Conservation (phyloP, 2,797 vertebrate genomes). For the Okamejei kenojei region DNA sequence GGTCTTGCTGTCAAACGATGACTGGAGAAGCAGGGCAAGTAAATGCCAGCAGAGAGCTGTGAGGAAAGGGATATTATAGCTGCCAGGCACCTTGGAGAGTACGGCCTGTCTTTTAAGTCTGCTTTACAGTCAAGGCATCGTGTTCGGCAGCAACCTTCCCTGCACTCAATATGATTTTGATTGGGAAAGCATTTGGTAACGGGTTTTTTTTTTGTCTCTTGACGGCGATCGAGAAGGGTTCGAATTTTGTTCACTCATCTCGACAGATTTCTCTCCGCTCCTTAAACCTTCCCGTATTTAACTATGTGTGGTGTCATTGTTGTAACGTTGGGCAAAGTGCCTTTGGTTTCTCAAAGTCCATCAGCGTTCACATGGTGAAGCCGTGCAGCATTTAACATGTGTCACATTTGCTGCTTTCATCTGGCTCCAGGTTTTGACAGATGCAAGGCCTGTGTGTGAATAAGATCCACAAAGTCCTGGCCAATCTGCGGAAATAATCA, state of each 20-base stretch:
- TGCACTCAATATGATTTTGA: slow-evolving; percentile 62
- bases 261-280: not conserved
- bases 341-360: not conserved
- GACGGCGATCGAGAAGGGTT: not conserved
- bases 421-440: not conserved
- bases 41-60: slow-evolving; percentile 81
- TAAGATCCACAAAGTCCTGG: not conserved
- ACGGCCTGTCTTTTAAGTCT: slow-evolving; percentile 69
- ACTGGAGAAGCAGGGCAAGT: slow-evolving; percentile 69
- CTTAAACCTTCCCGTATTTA: not conserved
- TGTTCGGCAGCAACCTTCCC: slow-evolving; percentile 62
- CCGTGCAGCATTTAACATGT: not conserved
- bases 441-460: slow-evolving; percentile 21
- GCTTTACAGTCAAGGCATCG: slow-evolving; percentile 66
- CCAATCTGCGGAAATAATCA: slow-evolving; percentile 20
- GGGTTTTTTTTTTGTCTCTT: not conserved
- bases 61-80: slow-evolving; percentile 79
- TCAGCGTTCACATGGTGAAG: not conserved
- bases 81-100: slow-evolving; percentile 72
- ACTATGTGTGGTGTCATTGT: not conserved
- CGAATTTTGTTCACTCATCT: not conserved
- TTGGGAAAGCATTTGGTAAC: slow-evolving; percentile 51
- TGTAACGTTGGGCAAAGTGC: slow-evolving; percentile 11
- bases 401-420: slow-evolving; percentile 8
- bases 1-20: slow-evolving; percentile 66